Percentiles rank a stretch among this genome's conserved stretches.
Conservation (phyloP, 2,797 vertebrate genomes). For the Picus viridis region DNA sequence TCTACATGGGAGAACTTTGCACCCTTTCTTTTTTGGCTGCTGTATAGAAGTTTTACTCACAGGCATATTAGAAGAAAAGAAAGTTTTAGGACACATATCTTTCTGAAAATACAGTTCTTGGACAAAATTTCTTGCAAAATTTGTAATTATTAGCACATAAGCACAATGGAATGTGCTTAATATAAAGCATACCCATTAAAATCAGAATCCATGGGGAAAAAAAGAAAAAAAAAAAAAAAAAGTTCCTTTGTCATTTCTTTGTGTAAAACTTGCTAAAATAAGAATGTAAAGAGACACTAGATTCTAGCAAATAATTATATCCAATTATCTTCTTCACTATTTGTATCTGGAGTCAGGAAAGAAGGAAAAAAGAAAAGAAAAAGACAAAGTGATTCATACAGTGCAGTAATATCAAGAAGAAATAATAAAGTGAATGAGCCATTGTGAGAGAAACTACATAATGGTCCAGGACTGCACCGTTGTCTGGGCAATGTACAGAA, state of each 20-base stretch:
- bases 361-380: not conserved
- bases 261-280: not conserved
- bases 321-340: not conserved
- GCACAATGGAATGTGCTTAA: accelerated
- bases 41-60: not conserved
- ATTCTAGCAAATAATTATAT: not conserved
- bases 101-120: not conserved
- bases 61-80: not conserved
- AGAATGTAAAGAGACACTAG: not conserved
- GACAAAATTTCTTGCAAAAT: not conserved
- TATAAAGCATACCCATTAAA: not conserved
- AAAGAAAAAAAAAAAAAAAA: not conserved
- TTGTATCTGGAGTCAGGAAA: not conserved
- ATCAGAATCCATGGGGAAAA: not conserved
- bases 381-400: not conserved
- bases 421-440: not conserved
- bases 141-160: not conserved
- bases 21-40: not conserved
- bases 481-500: not conserved
- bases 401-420: not conserved
- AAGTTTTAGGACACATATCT: not conserved
- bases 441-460: not conserved
- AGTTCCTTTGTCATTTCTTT: not conserved
- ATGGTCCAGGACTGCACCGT: accelerated
- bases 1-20: not conserved